Base-by-base conservation (phyloP, 2,113 vertebrate genomes). In the Alaudala cheleensis region DNA sequence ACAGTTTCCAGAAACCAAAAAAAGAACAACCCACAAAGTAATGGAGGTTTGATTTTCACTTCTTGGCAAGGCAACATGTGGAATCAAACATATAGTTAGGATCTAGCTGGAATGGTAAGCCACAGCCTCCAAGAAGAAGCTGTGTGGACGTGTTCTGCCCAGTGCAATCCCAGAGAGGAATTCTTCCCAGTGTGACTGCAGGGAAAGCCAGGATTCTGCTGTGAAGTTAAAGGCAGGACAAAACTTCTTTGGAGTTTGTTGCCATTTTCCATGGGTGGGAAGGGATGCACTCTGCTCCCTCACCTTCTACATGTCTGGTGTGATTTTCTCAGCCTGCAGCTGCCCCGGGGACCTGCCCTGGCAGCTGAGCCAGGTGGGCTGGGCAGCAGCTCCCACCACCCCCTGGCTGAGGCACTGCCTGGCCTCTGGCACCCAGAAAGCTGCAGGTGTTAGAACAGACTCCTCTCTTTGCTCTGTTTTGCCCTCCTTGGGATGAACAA, bases 1-100 rank as follows among this genome's bases (percentile, higher is more conserved):
- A 61, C 20, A 23, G 73, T 79, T 93, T 72, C 65, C 81, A 80
- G 57, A 92, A 56, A 88, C 84, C 14, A 90, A 73, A 96, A 80
- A 42, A 88, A 66, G 62, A 82, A 60, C 26, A 91, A 53, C 28
- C 93, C 92, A 56, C 78, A 87, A 64, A 91, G 70, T 91, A 89
- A 74, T 3, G 3, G 33, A 70, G 39, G 64, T 31, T 85, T 93
- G 53, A 60, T 49, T 86, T 92, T 90, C 69, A 70, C 31, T n/a
- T 94, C 76, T 81, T 88, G 88, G 40, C 67, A 66, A 77, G 24
- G 20, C 67, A 90, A 58, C 50, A 33, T 3, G 4, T 7, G 1
- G 70, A 90, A 50, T 90, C 82, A 90, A 92, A 86, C 14, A 20
- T 21, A 26, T 66, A 91, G 15, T 94, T 88, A 90, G 60, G 24